Conservation (phyloP, 2,113 vertebrate genomes). For the Melanerpes aurifrons region DNA sequence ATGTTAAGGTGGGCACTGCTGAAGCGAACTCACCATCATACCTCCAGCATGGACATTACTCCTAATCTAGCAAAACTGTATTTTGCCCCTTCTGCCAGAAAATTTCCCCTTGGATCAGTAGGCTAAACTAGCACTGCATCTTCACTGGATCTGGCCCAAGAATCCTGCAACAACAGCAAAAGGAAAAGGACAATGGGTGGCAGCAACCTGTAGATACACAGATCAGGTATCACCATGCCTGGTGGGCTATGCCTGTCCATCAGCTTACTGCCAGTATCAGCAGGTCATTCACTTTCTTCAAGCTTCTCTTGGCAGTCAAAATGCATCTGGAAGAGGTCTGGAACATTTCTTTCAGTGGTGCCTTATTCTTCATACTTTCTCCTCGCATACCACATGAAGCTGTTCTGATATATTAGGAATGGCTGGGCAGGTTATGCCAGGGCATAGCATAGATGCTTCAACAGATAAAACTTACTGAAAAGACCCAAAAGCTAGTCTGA, state of each 20-base stretch:
- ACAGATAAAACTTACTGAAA: background rate
- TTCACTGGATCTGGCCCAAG: background rate
- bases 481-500: background rate
- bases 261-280: background rate
- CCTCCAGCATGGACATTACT: background rate
- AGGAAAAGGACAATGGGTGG: background rate
- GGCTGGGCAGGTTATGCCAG: background rate
- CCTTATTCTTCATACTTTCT: background rate
- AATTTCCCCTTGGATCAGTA: background rate
- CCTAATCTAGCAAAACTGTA: background rate
- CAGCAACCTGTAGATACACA: background rate
- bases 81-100: background rate
- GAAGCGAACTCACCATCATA: accelerated
- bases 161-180: background rate
- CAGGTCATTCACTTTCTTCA: background rate
- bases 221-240: background rate
- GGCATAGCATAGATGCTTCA: background rate
- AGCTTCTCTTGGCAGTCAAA: background rate
- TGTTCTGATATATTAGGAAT: background rate
- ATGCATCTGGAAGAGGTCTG: background rate
- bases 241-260: background rate
- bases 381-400: accelerated
- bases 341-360: background rate
- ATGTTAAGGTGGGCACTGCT: background rate
- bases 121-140: background rate